phyloP scores from a whole-genome alignment of 2,888 invertebrate genomes.

The Agrochola macilenta region DNA sequence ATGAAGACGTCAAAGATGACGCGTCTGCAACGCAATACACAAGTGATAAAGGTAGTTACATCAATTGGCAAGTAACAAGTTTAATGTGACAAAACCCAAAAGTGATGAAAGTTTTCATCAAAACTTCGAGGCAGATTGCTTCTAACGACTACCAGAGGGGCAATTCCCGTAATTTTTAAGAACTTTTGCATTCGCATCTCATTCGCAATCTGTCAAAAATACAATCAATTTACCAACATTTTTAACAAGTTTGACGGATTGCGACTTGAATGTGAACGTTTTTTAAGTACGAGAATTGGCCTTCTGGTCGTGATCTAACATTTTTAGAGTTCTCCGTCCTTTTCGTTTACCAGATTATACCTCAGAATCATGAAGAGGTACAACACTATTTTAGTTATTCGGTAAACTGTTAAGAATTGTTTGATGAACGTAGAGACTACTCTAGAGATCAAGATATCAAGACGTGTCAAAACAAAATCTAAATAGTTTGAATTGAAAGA shows the following conservation, averaged over 20 bases:
- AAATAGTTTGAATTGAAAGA: constrained; percentile 17
- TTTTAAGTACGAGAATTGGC: too few species aligned
- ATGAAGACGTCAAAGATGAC: constrained; percentile 8
- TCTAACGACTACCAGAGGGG: neutral
- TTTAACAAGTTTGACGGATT: too few species aligned
- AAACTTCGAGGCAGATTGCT: neutral
- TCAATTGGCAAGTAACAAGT: neutral
- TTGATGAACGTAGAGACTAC: neutral
- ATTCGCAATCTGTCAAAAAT: too few species aligned
- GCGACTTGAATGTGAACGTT: too few species aligned
- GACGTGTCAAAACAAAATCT: neutral
- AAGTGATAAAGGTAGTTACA: neutral
- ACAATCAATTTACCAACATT: too few species aligned
- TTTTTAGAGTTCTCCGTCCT: too few species aligned
- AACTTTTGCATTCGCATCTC: too few species aligned
- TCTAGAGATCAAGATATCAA: neutral
- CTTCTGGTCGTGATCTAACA: neutral
- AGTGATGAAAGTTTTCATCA: neutral
- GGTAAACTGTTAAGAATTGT: neutral
- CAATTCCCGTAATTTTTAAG: too few species aligned
- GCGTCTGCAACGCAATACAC: neutral
- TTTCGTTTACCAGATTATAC: neutral
- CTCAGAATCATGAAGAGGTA: neutral
- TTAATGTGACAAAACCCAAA: neutral
- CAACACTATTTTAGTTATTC: neutral